phyloP scores from a whole-genome alignment of 2,113 vertebrate genomes.

The Leptocoma aspasia region DNA sequence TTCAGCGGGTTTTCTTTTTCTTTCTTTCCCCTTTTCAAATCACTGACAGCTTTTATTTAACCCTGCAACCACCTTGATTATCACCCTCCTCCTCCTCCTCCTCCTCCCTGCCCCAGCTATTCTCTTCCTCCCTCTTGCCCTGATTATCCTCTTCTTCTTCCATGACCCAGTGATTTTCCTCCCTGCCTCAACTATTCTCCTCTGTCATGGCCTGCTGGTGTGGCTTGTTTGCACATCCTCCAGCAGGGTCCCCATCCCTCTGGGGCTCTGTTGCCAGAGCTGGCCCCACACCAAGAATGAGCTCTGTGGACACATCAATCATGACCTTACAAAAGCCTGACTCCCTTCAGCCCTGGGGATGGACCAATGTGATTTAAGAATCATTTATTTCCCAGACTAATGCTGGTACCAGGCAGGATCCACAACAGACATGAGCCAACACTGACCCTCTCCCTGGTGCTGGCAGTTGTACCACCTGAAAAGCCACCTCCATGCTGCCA shows the following conservation, averaged over 20 bases:
- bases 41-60: constrained; percentile 41
- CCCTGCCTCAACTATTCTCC: not conserved
- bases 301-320: not conserved
- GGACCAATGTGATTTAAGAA: not conserved
- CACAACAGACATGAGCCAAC: not conserved
- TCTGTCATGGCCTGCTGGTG: not conserved
- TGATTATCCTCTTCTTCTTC: not conserved
- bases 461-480: not conserved
- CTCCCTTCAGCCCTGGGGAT: not conserved
- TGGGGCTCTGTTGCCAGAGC: not conserved
- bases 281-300: not conserved
- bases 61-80: not conserved
- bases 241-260: not conserved
- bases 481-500: not conserved
- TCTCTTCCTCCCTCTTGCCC: not conserved
- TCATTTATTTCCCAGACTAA: not conserved
- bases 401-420: not conserved
- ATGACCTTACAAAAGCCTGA: not conserved
- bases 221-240: not conserved
- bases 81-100: not conserved
- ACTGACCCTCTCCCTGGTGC: rapidly evolving
- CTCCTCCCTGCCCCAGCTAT: not conserved
- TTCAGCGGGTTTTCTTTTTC: not conserved
- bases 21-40: constrained; percentile 27
- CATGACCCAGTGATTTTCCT: not conserved